Percentiles rank a stretch among this genome's conserved stretches.
Conservation (phyloP, 2,888 invertebrate species). For the Hemithea aestivaria region DNA sequence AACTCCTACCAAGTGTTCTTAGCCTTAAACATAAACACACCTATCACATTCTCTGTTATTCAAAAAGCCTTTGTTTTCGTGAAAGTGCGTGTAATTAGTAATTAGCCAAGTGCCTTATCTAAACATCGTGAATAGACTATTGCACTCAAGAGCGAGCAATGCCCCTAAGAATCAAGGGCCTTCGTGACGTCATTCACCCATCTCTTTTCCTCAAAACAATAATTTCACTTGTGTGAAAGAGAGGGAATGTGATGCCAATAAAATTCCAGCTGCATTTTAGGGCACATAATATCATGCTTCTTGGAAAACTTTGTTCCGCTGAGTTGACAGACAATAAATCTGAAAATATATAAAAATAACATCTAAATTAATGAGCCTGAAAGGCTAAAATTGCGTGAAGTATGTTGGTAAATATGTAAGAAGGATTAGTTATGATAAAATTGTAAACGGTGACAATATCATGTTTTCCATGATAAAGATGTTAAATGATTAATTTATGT, state of each 20-base stretch:
- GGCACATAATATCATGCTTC: neutral
- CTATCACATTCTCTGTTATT: slow-evolving; percentile 12
- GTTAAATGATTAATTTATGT: too few species aligned
- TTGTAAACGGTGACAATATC: neutral
- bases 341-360: too few species aligned
- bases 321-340: slow-evolving; percentile 8
- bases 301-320: slow-evolving; percentile 8
- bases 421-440: slow-evolving; percentile 6
- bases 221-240: too few species aligned
- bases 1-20: too few species aligned
- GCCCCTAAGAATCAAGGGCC: neutral
- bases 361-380: too few species aligned
- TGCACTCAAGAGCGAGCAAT: neutral
- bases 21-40: too few species aligned
- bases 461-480: too few species aligned
- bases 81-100: slow-evolving; percentile 23
- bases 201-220: too few species aligned
- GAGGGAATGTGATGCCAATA: neutral
- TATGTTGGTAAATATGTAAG: slow-evolving; percentile 4
- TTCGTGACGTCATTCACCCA: too few species aligned
- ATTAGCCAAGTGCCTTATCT: slow-evolving; percentile 4
- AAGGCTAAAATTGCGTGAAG: slow-evolving; percentile 3
- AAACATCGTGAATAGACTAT: slow-evolving; percentile 7
- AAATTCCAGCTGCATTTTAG: neutral
- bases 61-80: slow-evolving; percentile 20